A percentile compares a stretch with the other conserved stretches of the same genome.
Conservation (phyloP, 2,797 vertebrate genomes). For the Labeo calbasu region DNA sequence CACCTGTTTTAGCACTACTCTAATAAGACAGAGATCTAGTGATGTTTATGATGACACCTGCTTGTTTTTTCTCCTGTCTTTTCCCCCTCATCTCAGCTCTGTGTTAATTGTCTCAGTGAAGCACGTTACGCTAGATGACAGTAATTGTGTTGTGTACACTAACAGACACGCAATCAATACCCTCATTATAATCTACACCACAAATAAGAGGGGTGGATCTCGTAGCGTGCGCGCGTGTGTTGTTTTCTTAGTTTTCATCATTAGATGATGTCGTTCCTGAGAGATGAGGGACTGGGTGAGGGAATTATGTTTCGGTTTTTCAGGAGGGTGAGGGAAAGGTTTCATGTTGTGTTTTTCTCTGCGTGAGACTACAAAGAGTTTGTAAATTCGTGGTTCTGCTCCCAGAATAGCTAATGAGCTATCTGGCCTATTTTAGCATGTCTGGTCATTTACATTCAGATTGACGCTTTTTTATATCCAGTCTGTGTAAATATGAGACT, state of each 20-base stretch:
- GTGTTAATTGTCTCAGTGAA: constrained; percentile 32
- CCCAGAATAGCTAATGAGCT: constrained; percentile 8
- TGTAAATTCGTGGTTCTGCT: constrained; percentile 10
- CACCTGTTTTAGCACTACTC: background rate
- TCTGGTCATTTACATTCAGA: constrained; percentile 31
- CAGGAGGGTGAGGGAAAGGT: constrained; percentile 8
- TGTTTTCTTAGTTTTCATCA: constrained; percentile 29
- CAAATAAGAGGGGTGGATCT: background rate
- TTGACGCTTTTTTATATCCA: background rate
- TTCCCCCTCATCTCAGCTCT: background rate
- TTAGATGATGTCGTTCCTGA: constrained; percentile 11
- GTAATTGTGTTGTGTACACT: constrained; percentile 36
- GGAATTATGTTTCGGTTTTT: background rate
- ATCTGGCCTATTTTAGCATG: constrained; percentile 14
- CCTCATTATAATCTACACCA: constrained; percentile 23
- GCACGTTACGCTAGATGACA: constrained; percentile 14
- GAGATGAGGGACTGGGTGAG: constrained; percentile 11
- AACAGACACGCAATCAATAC: constrained; percentile 34
- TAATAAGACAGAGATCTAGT: background rate
- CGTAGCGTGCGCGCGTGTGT: background rate
- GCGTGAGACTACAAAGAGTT: constrained; percentile 27
- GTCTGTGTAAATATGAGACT: background rate
- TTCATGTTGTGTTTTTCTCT: constrained; percentile 12
- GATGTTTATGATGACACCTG: constrained; percentile 4
- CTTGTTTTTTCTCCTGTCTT: background rate